phyloP scores from a whole-genome alignment of 2,797 vertebrate species.

The Silurus lanzhouensis region DNA sequence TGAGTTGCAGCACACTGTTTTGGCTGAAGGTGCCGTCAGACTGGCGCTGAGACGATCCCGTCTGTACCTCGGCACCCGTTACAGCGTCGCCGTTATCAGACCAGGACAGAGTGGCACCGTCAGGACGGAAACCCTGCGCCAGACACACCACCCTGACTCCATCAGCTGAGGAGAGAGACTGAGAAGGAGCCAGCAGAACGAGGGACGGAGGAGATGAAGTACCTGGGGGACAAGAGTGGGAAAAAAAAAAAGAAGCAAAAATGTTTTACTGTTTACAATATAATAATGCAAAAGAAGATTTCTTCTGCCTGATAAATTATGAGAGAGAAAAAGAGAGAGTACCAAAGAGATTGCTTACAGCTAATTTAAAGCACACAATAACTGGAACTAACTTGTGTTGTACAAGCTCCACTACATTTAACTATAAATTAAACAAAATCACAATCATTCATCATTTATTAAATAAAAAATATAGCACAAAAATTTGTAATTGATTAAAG shows the following conservation, averaged over 20 bases:
- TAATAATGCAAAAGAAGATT: too few species aligned
- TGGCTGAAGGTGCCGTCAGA: constrained; percentile 22
- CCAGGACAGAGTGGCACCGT: constrained; percentile 28
- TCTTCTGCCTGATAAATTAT: too few species aligned
- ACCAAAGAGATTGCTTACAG: neutral
- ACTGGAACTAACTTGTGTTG: too few species aligned
- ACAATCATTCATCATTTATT: neutral
- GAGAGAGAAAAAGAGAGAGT: neutral
- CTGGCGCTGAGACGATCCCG: constrained; percentile 5
- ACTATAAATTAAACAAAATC: neutral
- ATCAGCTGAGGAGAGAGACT: neutral
- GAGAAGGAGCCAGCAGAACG: constrained; percentile 43
- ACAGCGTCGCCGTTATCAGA: neutral
- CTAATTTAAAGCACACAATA: too few species aligned
- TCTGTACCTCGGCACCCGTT: neutral
- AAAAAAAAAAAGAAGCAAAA: too few species aligned
- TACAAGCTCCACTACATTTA: too few species aligned
- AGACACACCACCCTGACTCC: constrained; percentile 30
- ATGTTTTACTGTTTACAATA: too few species aligned
- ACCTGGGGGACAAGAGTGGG: neutral
- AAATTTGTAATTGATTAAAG: too few species aligned
- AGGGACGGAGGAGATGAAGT: constrained; percentile 63
- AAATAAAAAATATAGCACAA: too few species aligned
- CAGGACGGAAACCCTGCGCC: constrained; percentile 27
- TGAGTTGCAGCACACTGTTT: constrained; percentile 33